A percentile compares a stretch with the other conserved stretches of the same genome.
phyloP scores from a whole-genome alignment of 2,113 vertebrate genomes.

The Aegypius monachus region DNA sequence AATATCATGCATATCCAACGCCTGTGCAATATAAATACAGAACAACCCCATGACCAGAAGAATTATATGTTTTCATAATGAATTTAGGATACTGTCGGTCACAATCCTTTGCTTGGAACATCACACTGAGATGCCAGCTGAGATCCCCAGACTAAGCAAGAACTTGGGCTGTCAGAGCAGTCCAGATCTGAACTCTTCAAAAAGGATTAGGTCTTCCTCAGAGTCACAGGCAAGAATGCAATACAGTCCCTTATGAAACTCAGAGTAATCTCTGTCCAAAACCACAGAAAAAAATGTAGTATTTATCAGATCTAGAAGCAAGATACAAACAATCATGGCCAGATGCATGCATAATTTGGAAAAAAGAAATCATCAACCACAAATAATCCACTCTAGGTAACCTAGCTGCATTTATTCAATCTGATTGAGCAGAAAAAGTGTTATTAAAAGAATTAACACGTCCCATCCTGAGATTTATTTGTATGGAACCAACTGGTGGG shows the following conservation, averaged over 20 bases:
- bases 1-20: not conserved
- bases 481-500: not conserved
- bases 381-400: not conserved
- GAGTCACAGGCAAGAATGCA: not conserved
- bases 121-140: not conserved
- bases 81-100: conserved; percentile 22
- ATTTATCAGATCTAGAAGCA: not conserved
- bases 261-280: not conserved
- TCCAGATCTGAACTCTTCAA: not conserved
- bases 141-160: not conserved
- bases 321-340: not conserved
- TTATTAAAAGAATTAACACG: conserved; percentile 35
- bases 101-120: not conserved
- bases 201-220: not conserved
- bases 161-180: not conserved
- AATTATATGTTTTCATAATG: not conserved
- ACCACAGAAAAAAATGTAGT: not conserved
- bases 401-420: not conserved
- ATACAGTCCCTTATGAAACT: not conserved
- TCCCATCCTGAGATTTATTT: conserved; percentile 16
- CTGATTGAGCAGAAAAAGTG: conserved; percentile 23
- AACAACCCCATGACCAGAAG: not conserved
- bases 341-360: not conserved
- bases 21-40: not conserved
- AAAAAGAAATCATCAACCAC: not conserved